A percentile compares a stretch with the other conserved stretches of the same genome.
Conservation (phyloP, 2,888 invertebrate species). For the Drosophila planitibia region DNA sequence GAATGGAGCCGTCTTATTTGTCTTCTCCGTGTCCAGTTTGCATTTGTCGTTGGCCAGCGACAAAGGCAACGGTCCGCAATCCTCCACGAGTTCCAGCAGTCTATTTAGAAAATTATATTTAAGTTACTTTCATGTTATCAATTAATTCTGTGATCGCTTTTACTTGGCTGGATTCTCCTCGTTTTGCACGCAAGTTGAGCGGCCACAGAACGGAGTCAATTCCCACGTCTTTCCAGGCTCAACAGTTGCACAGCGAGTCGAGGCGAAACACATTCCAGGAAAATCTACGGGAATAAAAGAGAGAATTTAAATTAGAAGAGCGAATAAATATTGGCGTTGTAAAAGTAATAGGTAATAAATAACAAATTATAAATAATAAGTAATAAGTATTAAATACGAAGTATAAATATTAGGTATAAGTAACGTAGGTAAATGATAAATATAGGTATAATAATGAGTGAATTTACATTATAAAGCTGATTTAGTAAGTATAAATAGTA, state of each 20-base stretch:
- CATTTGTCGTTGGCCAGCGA: conserved; percentile 91
- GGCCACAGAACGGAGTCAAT: conserved; percentile 95
- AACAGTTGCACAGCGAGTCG: conserved; percentile 94
- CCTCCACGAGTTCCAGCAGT: conserved; percentile 93
- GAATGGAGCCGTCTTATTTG: conserved; percentile 95
- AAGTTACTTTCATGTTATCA: background rate
- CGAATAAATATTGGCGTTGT: background rate
- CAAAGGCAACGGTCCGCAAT: conserved; percentile 95
- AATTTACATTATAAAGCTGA: background rate
- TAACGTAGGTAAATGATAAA: background rate
- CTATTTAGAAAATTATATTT: conserved; percentile 81
- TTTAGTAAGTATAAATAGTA: background rate
- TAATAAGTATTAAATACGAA: background rate
- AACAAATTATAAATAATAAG: background rate
- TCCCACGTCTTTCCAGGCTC: conserved; percentile 95
- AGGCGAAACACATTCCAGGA: conserved; percentile 96
- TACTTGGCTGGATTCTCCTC: conserved; percentile 89
- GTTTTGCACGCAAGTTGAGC: conserved; percentile 93
- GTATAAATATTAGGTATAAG: background rate
- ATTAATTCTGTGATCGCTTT: background rate
- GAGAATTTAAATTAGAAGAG: background rate
- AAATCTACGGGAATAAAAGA: conserved; percentile 88
- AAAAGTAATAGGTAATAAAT: background rate
- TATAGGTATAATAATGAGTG: background rate
- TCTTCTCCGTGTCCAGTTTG: conserved; percentile 93